Conservation (phyloP, 2,113 vertebrate genomes). For the Chlamydotis undulata region DNA sequence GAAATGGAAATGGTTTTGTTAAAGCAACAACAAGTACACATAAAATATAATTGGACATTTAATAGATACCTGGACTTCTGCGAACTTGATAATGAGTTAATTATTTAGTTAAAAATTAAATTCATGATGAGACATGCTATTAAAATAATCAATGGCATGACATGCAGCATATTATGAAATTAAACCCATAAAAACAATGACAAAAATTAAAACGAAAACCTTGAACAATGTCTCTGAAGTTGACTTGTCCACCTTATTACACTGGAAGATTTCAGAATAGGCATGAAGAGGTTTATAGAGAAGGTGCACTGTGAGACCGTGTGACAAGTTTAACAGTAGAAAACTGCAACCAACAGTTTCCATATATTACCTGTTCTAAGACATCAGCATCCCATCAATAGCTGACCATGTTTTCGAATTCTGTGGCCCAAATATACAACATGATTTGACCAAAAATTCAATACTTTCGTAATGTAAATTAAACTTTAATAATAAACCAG, state of each 20-base stretch:
- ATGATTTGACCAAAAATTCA: conserved; percentile 65
- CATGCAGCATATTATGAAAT: conserved; percentile 43
- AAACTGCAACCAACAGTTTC: conserved; percentile 59
- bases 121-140: conserved; percentile 47
- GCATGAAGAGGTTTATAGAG: conserved; percentile 47
- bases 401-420: conserved; percentile 62
- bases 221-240: conserved; percentile 41
- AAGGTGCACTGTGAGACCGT: conserved; percentile 62
- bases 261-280: conserved; percentile 37
- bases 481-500: conserved; percentile 54
- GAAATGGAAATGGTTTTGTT: conserved; percentile 36
- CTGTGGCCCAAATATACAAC: conserved; percentile 65
- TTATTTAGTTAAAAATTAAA: conserved; percentile 34
- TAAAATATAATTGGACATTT: conserved; percentile 17
- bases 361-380: conserved; percentile 65
- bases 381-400: conserved; percentile 70
- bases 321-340: conserved; percentile 60
- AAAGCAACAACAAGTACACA: conserved; percentile 1
- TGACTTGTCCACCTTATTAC: conserved; percentile 51
- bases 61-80: conserved; percentile 34
- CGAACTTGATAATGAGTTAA: conserved; percentile 50
- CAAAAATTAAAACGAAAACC: conserved; percentile 7
- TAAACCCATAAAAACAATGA: conserved; percentile 1
- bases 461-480: conserved; percentile 22
- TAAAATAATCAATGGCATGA: conserved; percentile 34